Evolutionary conservation across 2,113 vertebrate genomes (phyloP), one percentile per base, ranked within the genome.

Genomic region (Phrynocephalus versicolor): DNA sequence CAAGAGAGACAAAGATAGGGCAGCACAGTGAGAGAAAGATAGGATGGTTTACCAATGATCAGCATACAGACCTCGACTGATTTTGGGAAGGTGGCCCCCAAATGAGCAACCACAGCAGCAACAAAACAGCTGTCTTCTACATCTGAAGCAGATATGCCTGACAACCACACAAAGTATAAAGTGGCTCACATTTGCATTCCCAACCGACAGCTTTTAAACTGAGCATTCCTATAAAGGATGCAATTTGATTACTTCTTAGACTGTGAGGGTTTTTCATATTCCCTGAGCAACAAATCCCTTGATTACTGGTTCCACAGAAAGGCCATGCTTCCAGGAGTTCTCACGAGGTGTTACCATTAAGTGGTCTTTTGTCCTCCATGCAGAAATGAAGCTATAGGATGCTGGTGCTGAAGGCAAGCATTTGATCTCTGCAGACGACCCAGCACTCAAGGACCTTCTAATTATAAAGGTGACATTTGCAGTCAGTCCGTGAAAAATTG

Each of bases 181-280:
- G 30, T n/a, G 25, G 51, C 79, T 39, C 51, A 70, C 51, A 79
- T 92, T 92, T 82, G 82, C 92, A 89, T 93, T 90, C 90, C 74
- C 27, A n/a, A n/a, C n/a, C n/a, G 58, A 64, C 51, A 58, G n/a
- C 37, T 19, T 60, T 69, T 18, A 35, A 87, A 70, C 57, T 21
- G 55, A 33, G 13, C 67, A 15, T 25, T 79, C 82, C 57, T 72
- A 71, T 23, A 79, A 62, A 84, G 41, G 35, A 58, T 3, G 30
- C 67, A n/a, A 65, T 45, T 21, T 58, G 39, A 55, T 76, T 75
- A 23, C 65, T 3, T 91, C 74, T 79, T 41, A 37, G 27, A 73
- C 23, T 16, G 57, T 25, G 37, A 80, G 45, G 83, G 12, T 57
- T 51, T 89, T 82, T 81, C 39, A 9, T 14, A 16, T 39, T 82